A percentile compares a stretch with the other conserved stretches of the same genome.
Evolutionary conservation across 1,140 invertebrate genomes (phyloP).

Genomic region (Bombyx mandarina): DNA sequence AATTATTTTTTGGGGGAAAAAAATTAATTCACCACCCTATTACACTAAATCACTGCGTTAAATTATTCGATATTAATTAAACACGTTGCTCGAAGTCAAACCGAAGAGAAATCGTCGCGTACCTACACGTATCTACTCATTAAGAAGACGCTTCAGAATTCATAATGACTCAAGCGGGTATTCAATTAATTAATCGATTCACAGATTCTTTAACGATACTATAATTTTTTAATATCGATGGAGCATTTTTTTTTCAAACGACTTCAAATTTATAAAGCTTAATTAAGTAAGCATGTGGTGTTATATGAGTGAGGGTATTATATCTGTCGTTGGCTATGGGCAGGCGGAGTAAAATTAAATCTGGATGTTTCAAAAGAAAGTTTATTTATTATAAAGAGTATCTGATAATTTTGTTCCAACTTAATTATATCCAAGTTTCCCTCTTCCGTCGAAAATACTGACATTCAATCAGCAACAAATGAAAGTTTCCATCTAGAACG

Average conservation of each 20-base stretch:
- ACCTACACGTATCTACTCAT: conserved; percentile 30
- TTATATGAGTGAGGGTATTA: no score
- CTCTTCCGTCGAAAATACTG: no score
- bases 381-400: no score
- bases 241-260: conserved; percentile 2
- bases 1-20: background rate
- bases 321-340: no score
- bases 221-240: conserved; percentile 9
- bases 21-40: conserved; percentile 2
- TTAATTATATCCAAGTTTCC: no score
- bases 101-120: conserved; percentile 8
- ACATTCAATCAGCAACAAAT: no score
- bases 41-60: conserved; percentile 25
- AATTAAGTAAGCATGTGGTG: background rate
- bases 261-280: conserved; percentile 1
- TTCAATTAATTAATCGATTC: conserved; percentile 44
- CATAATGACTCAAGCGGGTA: conserved; percentile 39
- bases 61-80: conserved; percentile 37
- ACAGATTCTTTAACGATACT: conserved; percentile 18
- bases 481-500: no score
- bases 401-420: no score
- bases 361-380: no score
- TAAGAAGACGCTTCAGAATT: conserved; percentile 43
- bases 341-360: no score
- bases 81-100: conserved; percentile 35